Percentiles rank a stretch among this genome's conserved stretches.
Evolutionary conservation across 2,113 vertebrate genomes (phyloP).

Genomic region (Orientallactaga bullata): DNA sequence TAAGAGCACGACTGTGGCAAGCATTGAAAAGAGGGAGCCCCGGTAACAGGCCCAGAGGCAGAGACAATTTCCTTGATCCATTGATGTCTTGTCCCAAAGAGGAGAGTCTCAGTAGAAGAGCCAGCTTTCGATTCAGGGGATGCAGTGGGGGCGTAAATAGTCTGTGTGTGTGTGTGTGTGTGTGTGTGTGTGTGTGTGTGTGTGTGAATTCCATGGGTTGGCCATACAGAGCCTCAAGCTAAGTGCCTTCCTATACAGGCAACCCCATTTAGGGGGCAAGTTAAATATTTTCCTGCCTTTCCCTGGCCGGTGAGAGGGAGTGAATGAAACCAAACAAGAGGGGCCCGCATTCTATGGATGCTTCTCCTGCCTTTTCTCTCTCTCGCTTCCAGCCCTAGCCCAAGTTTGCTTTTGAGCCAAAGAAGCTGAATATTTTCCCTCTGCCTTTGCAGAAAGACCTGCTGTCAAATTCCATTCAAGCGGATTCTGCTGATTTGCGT

Average conservation of each 20-base stretch:
- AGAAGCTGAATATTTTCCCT: conserved; percentile 56
- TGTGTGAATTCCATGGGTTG: background rate
- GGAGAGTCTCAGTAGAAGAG: conserved; percentile 71
- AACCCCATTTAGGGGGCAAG: background rate
- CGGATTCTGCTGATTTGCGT: conserved; percentile 28
- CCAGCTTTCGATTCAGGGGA: conserved; percentile 79
- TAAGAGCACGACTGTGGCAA: conserved; percentile 66
- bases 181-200: background rate
- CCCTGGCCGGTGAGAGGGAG: background rate
- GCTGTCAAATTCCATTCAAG: conserved; percentile 55
- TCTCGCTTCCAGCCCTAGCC: conserved; percentile 38
- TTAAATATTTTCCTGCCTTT: conserved; percentile 50
- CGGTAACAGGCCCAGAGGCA: conserved; percentile 76
- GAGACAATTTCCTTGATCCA: conserved; percentile 79
- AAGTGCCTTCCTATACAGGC: conserved; percentile 28
- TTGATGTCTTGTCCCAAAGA: conserved; percentile 69
- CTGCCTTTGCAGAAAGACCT: conserved; percentile 55
- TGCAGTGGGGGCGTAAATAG: conserved; percentile 71
- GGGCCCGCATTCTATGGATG: background rate
- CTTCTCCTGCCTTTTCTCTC: conserved; percentile 56
- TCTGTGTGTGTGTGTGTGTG: conserved; percentile 9
- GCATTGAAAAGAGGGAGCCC: conserved; percentile 78
- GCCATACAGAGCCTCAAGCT: background rate
- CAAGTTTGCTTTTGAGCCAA: conserved; percentile 53
- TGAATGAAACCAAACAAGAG: conserved; percentile 15